Conservation (phyloP, 1,140 invertebrate genomes). For the Homarus americanus region DNA sequence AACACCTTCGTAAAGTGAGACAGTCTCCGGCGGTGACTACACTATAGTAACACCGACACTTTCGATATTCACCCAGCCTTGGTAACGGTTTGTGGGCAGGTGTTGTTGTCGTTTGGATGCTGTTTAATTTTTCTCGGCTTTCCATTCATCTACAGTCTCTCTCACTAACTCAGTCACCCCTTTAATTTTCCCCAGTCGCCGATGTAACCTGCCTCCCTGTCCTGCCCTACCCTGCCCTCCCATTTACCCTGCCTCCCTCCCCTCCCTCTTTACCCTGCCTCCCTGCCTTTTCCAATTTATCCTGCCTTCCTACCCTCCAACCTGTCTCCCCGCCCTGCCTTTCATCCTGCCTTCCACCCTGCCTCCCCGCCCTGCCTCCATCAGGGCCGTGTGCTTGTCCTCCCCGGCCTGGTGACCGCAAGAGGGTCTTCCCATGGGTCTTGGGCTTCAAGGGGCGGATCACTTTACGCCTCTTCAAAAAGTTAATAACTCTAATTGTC, state of each 20-base stretch:
- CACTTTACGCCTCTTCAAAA: conserved; percentile 61
- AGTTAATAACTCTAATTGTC: conserved; percentile 66
- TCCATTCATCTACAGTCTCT: no score
- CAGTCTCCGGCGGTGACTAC: no score
- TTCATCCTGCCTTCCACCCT: background rate
- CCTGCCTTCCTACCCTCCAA: background rate
- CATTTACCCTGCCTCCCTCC: background rate
- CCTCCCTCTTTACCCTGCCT: background rate
- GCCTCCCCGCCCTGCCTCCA: background rate
- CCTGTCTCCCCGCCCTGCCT: background rate
- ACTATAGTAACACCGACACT: no score
- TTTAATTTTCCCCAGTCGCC: no score
- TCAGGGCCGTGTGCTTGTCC: background rate
- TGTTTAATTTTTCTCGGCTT: no score
- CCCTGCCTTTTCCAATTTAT: background rate
- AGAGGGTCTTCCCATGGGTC: conserved; percentile 58
- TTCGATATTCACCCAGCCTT: no score
- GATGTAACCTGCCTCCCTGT: no score
- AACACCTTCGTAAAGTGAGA: no score
- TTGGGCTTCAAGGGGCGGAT: conserved; percentile 44
- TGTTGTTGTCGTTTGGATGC: no score
- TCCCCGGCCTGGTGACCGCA: conserved; percentile 33
- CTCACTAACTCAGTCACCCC: no score
- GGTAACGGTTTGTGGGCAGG: no score
- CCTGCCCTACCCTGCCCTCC: no score